Evolutionary conservation across 2,113 vertebrate genomes (phyloP), one percentile per base, ranked within the genome.

Genomic region (Romanogobio albipinnatus): DNA sequence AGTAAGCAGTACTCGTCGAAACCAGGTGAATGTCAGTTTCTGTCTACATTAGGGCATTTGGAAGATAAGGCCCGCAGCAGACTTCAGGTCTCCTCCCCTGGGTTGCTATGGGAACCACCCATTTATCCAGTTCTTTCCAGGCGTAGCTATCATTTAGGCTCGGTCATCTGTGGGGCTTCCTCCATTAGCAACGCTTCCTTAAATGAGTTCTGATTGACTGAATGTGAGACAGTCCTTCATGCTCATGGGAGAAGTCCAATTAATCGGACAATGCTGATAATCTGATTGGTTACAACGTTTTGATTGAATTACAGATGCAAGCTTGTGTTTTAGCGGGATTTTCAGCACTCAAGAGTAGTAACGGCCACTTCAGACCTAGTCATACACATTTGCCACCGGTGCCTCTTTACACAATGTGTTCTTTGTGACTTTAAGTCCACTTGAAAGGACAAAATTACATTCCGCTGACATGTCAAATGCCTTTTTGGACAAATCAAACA

Each of bases 11-110:
- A 80, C 26, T 1, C 29, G 56, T 87, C 24, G 84, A 94, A 93
- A 93, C 89, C 79, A 82, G 85, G 87, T 89, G 86, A 94, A 93
- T 91, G 93, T 92, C 92, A 93, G 91, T 94, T 93, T 95, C 92
- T 68, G 43, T 89, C 81, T 85, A 81, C 39, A 49, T 19, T 49
- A 79, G 88, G 88, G 86, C 90, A 86, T 77, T 90, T 88, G 51
- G 84, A 26, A 84, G 59, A 61, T 83, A 84, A 68, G 78, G 45
- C 70, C 78, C 39, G 19, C 51, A 71, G 47, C 51, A 71, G 66
- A 71, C 64, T 83, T 78, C 59, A 70, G 36, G 53, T n/a, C 76
- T 71, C 82, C 73, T 9, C 87, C 82, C 83, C 19, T 66, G 15
- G 29, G 77, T 82, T 82, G 70, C 58, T 26, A 64, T 71, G 73